phyloP scores from a whole-genome alignment of 2,888 invertebrate species.

The Anoplius nigerrimus region DNA sequence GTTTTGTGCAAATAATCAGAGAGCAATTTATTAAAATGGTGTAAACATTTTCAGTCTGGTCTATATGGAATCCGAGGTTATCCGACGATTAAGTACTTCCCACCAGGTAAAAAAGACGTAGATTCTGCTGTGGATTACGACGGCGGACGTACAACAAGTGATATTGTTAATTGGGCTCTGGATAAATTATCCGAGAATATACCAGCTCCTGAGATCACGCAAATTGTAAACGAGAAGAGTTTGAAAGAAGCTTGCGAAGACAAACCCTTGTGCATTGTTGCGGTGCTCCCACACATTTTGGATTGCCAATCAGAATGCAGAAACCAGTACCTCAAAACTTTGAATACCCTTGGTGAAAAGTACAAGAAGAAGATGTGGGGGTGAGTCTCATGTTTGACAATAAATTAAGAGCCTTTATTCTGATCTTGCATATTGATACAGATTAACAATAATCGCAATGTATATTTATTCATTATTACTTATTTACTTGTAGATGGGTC shows the following conservation, averaged over 20 bases:
- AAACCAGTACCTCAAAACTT: conserved; percentile 86
- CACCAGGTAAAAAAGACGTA: conserved; percentile 83
- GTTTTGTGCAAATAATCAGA: conserved; percentile 8
- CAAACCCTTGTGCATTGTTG: conserved; percentile 92
- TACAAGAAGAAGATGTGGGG: conserved; percentile 98
- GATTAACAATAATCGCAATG: too few relatives aligned
- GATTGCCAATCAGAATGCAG: conserved; percentile 97
- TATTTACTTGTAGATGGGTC: conserved; percentile 83
- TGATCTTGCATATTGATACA: conserved; percentile 22
- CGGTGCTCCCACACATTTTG: conserved; percentile 94
- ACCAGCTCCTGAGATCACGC: conserved; percentile 90
- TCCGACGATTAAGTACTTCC: conserved; percentile 96
- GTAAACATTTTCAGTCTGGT: conserved; percentile 77
- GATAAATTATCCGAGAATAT: conserved; percentile 91
- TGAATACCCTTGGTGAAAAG: conserved; percentile 88
- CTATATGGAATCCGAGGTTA: conserved; percentile 94
- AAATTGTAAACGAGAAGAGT: conserved; percentile 79
- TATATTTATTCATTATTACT: conserved; percentile 15
- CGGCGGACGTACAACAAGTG: conserved; percentile 92
- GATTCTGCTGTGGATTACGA: conserved; percentile 89
- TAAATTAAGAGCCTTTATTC: too few relatives aligned
- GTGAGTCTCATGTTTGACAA: conserved; percentile 74
- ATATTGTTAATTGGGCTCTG: conserved; percentile 93
- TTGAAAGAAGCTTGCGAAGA: conserved; percentile 88
- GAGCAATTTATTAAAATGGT: not conserved